Percentiles rank a stretch among this genome's conserved stretches.
Conservation (phyloP, 2,888 invertebrate species). For the Xylota sylvarum region DNA sequence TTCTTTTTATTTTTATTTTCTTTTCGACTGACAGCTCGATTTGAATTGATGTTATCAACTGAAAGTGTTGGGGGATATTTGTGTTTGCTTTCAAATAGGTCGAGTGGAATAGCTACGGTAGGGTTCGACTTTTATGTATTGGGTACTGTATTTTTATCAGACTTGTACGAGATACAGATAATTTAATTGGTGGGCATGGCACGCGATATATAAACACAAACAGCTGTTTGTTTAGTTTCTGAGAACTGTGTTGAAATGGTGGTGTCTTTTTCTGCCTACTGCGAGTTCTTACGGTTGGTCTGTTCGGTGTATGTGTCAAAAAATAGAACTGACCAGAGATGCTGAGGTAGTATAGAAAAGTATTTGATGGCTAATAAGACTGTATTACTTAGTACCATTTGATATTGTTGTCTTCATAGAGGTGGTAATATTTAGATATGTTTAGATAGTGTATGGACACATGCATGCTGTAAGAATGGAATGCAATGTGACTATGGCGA, state of each 20-base stretch:
- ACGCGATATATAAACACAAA: constrained; percentile 8
- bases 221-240: constrained; percentile 39
- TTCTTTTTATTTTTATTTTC: constrained; percentile 5
- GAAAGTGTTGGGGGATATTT: constrained; percentile 1
- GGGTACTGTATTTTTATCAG: constrained; percentile 28
- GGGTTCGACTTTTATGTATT: neutral
- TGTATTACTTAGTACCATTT: no score
- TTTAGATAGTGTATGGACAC: no score
- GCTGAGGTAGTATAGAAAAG: neutral
- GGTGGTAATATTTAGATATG: no score
- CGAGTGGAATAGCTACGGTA: neutral
- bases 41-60: constrained; percentile 17
- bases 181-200: neutral
- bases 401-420: no score
- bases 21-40: constrained; percentile 9
- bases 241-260: neutral
- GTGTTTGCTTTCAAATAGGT: neutral
- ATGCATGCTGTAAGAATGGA: no score
- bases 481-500: no score
- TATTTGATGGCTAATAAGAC: no score
- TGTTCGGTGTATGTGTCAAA: neutral
- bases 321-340: neutral
- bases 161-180: neutral
- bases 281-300: neutral
- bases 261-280: neutral